phyloP scores from a whole-genome alignment of 2,113 vertebrate species.

The Calonectris borealis region DNA sequence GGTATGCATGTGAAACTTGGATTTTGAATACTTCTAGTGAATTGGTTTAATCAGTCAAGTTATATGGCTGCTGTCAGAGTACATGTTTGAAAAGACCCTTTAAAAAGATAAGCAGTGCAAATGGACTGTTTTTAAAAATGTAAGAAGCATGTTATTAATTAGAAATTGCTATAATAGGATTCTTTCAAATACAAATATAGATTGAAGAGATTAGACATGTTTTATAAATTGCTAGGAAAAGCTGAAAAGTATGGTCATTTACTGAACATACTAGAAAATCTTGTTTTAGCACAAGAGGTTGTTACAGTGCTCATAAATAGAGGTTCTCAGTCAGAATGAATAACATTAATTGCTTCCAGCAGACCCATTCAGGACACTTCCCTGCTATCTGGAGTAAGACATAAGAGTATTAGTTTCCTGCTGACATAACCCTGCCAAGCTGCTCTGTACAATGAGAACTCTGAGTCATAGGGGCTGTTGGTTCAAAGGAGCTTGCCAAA shows the following conservation, averaged over 20 bases:
- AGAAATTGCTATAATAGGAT: not conserved
- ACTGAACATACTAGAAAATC: not conserved
- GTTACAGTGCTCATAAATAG: not conserved
- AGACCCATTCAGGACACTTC: not conserved
- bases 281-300: not conserved
- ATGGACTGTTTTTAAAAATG: not conserved
- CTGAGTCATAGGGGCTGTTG: not conserved
- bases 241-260: not conserved
- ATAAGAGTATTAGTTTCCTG: not conserved
- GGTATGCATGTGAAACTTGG: slow-evolving; percentile 70
- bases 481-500: not conserved
- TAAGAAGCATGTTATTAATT: not conserved
- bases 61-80: not conserved
- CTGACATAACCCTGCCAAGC: not conserved
- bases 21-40: not conserved
- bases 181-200: not conserved
- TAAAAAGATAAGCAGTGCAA: not conserved
- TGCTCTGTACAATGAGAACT: not conserved
- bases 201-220: not conserved
- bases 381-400: not conserved
- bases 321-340: not conserved
- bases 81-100: not conserved
- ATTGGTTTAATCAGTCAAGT: not conserved
- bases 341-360: not conserved
- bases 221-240: not conserved